Evolutionary conservation across 2,888 invertebrate genomes (phyloP).

Genomic region (Venusia cambrica): DNA sequence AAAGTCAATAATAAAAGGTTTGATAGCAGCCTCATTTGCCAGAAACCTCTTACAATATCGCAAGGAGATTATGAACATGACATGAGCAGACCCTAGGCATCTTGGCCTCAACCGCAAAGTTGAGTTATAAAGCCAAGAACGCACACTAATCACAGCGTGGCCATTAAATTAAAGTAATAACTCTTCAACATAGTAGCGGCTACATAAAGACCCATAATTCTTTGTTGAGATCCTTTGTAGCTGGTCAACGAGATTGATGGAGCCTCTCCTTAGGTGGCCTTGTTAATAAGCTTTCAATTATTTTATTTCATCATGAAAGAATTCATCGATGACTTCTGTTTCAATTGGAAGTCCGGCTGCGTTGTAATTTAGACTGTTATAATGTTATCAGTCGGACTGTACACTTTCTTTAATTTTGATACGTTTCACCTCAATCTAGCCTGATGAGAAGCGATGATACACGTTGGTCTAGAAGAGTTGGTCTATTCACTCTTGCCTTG

Average conservation of each 20-base stretch:
- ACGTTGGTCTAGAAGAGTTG: no score
- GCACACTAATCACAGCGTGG: slow-evolving; percentile 64
- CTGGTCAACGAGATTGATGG: slow-evolving; percentile 69
- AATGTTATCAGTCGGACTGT: not conserved
- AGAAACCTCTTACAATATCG: no score
- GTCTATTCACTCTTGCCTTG: no score
- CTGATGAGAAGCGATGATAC: no score
- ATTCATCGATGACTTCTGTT: slow-evolving; percentile 50
- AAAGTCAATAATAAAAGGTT: no score
- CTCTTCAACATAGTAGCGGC: slow-evolving; percentile 68
- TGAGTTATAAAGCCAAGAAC: slow-evolving; percentile 56
- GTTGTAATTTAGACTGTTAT: slow-evolving; percentile 7
- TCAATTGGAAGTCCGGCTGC: slow-evolving; percentile 36
- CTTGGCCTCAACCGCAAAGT: slow-evolving; percentile 8
- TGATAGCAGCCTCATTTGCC: no score
- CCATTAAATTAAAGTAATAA: slow-evolving; percentile 76
- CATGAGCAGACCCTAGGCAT: slow-evolving; percentile 8
- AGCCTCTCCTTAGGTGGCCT: slow-evolving; percentile 72
- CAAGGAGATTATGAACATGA: no score
- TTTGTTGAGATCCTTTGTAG: slow-evolving; percentile 70
- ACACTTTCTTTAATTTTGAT: no score
- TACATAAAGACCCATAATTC: slow-evolving; percentile 72
- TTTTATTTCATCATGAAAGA: slow-evolving; percentile 44
- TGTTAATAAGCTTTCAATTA: slow-evolving; percentile 66
- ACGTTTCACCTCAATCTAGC: no score